Conservation (phyloP, 2,113 vertebrate genomes). For the Semicossyphus pulcher region DNA sequence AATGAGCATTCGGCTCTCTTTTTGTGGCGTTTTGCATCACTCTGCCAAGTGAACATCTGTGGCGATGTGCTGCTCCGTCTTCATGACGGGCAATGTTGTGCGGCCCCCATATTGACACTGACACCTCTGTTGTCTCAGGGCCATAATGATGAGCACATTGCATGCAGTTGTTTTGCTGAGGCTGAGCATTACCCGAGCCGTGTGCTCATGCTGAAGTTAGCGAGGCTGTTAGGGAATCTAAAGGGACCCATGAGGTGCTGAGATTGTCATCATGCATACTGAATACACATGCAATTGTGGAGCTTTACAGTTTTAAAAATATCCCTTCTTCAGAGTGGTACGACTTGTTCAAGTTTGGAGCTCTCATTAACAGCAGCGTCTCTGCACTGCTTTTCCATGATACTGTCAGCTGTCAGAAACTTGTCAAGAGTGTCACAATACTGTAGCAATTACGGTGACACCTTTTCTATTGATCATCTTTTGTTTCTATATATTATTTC, state of each 20-base stretch:
- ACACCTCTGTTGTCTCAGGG: constrained; percentile 49
- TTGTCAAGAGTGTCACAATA: constrained; percentile 27
- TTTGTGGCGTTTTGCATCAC: constrained; percentile 14
- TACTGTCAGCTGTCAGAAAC: constrained; percentile 15
- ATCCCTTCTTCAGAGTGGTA: neutral
- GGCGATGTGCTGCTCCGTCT: constrained; percentile 30
- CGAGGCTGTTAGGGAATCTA: neutral
- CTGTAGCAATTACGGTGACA: constrained; percentile 11
- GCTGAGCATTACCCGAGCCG: constrained; percentile 3
- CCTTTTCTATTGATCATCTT: constrained; percentile 23
- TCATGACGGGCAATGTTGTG: constrained; percentile 10
- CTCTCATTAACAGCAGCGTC: constrained; percentile 18
- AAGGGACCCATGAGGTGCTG: constrained; percentile 1
- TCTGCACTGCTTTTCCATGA: constrained; percentile 1
- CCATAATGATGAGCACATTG: constrained; percentile 38
- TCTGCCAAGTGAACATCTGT: constrained; percentile 64
- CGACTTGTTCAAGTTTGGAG: constrained; percentile 8
- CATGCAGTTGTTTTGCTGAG: neutral
- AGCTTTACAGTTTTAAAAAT: neutral
- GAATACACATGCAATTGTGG: neutral
- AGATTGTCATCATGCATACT: constrained; percentile 3
- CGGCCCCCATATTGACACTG: constrained; percentile 28
- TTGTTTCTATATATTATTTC: neutral
- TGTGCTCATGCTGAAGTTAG: constrained; percentile 5
- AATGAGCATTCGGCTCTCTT: constrained; percentile 39